Percentiles rank a stretch among this genome's conserved stretches.
Conservation (phyloP, 2,888 invertebrate species). For the Drosophila stalkeri region DNA sequence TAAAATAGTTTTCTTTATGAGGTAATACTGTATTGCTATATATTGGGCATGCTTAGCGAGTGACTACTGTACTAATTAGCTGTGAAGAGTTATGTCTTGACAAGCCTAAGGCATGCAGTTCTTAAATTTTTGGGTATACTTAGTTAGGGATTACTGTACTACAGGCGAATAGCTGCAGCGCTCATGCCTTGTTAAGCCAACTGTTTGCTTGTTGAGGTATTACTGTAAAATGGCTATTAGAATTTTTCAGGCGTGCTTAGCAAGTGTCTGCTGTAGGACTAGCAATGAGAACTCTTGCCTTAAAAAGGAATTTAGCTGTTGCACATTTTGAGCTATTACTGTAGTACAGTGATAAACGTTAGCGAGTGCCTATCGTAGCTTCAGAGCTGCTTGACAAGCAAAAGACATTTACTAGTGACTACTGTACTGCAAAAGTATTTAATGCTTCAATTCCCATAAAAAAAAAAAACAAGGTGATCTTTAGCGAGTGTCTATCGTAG, state of each 20-base stretch:
- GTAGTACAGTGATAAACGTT: background rate
- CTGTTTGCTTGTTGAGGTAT: background rate
- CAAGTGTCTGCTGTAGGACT: background rate
- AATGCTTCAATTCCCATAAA: background rate
- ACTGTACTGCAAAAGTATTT: background rate
- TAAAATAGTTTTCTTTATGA: background rate
- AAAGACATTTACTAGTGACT: background rate
- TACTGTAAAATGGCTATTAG: background rate
- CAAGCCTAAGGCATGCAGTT: background rate
- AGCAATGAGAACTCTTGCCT: background rate
- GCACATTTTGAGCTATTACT: background rate
- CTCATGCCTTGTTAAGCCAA: too few species aligned
- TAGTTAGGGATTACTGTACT: too few species aligned
- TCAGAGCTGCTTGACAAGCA: too few species aligned
- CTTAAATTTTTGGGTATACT: too few species aligned
- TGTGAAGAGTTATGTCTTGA: background rate
- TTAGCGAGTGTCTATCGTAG: background rate
- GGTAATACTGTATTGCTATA: background rate
- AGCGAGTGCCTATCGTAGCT: background rate
- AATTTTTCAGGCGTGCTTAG: background rate
- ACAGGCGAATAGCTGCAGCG: too few species aligned
- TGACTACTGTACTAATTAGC: background rate
- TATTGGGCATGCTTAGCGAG: background rate
- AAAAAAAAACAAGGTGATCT: too few species aligned
- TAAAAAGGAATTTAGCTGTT: background rate